A percentile compares a stretch with the other conserved stretches of the same genome.
Evolutionary conservation across 2,888 invertebrate species (phyloP).

Genomic region (Ichneumoninae sp.): DNA sequence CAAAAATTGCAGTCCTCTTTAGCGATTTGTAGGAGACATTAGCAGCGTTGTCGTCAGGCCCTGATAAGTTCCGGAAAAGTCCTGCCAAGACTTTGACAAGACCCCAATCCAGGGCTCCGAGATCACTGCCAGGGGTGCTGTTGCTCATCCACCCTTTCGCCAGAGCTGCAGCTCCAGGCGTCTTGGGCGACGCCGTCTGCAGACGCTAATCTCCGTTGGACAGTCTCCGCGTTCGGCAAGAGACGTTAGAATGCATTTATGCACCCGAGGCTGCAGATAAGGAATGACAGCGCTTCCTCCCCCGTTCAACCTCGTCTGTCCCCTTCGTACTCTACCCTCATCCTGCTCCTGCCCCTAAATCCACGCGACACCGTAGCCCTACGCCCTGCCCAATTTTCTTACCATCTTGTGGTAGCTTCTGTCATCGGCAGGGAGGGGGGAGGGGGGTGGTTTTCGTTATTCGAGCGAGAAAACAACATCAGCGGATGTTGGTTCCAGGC

Average conservation of each 20-base stretch:
- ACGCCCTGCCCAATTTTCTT: slow-evolving; percentile 41
- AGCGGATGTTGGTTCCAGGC: not conserved
- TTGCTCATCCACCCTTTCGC: slow-evolving; percentile 16
- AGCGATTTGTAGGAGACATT: too few relatives aligned
- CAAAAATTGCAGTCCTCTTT: too few relatives aligned
- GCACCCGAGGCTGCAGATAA: slow-evolving; percentile 58
- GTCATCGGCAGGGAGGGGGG: not conserved
- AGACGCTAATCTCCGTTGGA: slow-evolving; percentile 4
- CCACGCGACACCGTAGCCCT: not conserved
- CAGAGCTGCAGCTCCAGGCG: slow-evolving; percentile 1
- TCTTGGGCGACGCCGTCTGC: not conserved
- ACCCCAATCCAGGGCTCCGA: not conserved
- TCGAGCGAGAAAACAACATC: slow-evolving; percentile 31
- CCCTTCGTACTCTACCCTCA: slow-evolving; percentile 10
- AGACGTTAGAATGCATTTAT: slow-evolving; percentile 59
- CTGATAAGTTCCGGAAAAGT: not conserved
- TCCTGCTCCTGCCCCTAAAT: slow-evolving; percentile 5
- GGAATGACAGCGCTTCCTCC: slow-evolving; percentile 49
- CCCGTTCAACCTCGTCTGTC: slow-evolving; percentile 1
- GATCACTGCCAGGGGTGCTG: not conserved
- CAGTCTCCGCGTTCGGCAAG: slow-evolving; percentile 7
- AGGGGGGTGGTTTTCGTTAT: not conserved
- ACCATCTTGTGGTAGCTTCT: slow-evolving; percentile 28
- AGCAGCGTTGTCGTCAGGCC: not conserved
- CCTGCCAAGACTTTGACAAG: not conserved